Base-by-base conservation (phyloP, 2,113 vertebrate species). In the Triplophysa rosa region DNA sequence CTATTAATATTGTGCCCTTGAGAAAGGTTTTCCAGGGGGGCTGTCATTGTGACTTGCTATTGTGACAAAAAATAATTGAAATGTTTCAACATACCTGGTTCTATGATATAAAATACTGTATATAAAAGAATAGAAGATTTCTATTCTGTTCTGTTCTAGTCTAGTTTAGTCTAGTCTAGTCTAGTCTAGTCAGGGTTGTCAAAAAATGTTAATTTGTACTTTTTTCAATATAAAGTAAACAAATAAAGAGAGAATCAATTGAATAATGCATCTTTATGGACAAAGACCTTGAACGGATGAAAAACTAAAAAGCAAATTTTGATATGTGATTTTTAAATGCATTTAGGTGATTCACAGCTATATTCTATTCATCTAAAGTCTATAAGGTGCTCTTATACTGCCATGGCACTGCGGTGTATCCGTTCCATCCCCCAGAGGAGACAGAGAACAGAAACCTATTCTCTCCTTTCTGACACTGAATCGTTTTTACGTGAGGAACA, bases 381-480 rank as follows among this genome's bases (percentile, higher is more conserved):
- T n/a, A 56, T 56, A 56, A 16, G 19, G 13, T 19, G 49, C 49
- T 54, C 49, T 54, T 54, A 37, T 54, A 17, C 14, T 74, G 71
- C 23, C 33, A 45, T 45, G 54, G 33, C 2, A 26, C 26, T 26
- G 26, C 26, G 26, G 19, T 37, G 52, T 23, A 63, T 74, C 40
- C 29, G 26, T 23, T 47, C 14, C 40, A 76, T 17, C 42, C 63
- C 45, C 73, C 24, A 64, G 42, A 63, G 29, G 59, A 76, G 24
- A 23, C 17, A 49, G 63, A 77, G 40, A 52, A 29, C 8, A 24
- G 12, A 16, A 65, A 26, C 13, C 0, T 47, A 8, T 77, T 65
- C 65, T 65, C 45, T 14, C 42, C 73, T 63, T 45, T 6, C 58
- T 47, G 56, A 47, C 71, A 74, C 71, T 47, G 56, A 74, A 23